A percentile compares a stretch with the other conserved stretches of the same genome.
Conservation (phyloP, 2,797 vertebrate species). For the Falco novaeseelandiae region DNA sequence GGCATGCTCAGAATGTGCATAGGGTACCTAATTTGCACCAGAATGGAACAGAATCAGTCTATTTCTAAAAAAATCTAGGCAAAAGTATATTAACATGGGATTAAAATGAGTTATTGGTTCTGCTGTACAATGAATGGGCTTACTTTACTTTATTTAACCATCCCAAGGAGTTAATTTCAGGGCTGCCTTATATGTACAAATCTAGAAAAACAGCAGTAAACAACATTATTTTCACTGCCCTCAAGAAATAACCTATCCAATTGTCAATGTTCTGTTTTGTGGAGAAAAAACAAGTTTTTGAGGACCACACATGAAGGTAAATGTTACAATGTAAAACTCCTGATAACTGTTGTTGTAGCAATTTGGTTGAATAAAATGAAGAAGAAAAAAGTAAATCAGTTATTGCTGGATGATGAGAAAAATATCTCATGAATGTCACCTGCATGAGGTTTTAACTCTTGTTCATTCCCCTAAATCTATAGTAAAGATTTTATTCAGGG, state of each 20-base stretch:
- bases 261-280: neutral
- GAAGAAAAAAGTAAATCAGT: neutral
- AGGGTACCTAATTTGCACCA: slow-evolving; percentile 49
- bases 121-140: neutral
- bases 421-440: neutral
- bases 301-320: neutral
- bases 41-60: slow-evolving; percentile 5
- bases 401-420: neutral
- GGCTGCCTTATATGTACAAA: neutral
- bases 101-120: slow-evolving; percentile 31
- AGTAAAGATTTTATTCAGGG: neutral
- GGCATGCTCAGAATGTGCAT: slow-evolving; percentile 57
- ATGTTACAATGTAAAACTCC: neutral
- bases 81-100: slow-evolving; percentile 31
- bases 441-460: neutral
- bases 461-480: neutral
- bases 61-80: slow-evolving; percentile 32
- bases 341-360: neutral
- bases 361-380: neutral
- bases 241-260: neutral
- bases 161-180: neutral
- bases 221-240: neutral
- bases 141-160: neutral
- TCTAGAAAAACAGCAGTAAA: neutral
- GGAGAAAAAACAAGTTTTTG: neutral